Evolutionary conservation across 1,140 invertebrate species (phyloP), one percentile per base, ranked within the genome.

Genomic region (Ctenoplectra terminalis): DNA sequence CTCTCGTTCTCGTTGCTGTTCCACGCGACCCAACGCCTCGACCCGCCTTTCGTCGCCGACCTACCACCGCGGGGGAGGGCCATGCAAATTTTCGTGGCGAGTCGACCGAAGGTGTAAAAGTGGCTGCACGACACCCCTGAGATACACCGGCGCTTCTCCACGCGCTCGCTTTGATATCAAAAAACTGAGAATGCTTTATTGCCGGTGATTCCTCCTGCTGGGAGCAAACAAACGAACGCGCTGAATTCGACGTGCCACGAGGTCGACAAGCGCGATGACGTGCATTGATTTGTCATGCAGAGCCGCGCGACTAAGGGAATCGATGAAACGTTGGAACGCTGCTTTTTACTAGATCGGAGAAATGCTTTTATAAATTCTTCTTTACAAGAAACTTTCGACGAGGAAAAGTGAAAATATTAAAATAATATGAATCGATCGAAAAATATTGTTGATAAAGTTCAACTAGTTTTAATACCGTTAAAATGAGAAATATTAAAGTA

Each of bases 31-130:
- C 52, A 63, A 80, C 71, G 46, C 61, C 74, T 83, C 71, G 54
- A 76, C 83, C 48, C 48, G n/a, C 52, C 0, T 43, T 7, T 58
- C 40, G 40, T 69, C 64, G 9, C 40, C 2, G 23, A 60, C 29
- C 70, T 26, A 40, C 31, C 26, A 40, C 20, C 23, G 29, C 20
- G 5, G 11, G 66, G 23, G n/a, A 20, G 23, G 66, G 52, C 60
- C 75, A 85, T 82, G 85, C 60, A 86, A 87, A 87, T 86, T 83
- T 82, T 74, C 69, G 73, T 46, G 50, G 50, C 40, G 73, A 78
- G 43, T 60, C 82, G 77, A 15, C 48, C 26, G 56, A 77, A 86
- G 43, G 56, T 75, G 70, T 31, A 63, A 86, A 69, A 86, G 70
- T 85, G 64, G 34, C 48, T 70, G 37, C 58, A 73, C 43, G 50